Evolutionary conservation across 1,140 invertebrate genomes (phyloP), one percentile per base, ranked within the genome.

Genomic region (Cydia pomonella): DNA sequence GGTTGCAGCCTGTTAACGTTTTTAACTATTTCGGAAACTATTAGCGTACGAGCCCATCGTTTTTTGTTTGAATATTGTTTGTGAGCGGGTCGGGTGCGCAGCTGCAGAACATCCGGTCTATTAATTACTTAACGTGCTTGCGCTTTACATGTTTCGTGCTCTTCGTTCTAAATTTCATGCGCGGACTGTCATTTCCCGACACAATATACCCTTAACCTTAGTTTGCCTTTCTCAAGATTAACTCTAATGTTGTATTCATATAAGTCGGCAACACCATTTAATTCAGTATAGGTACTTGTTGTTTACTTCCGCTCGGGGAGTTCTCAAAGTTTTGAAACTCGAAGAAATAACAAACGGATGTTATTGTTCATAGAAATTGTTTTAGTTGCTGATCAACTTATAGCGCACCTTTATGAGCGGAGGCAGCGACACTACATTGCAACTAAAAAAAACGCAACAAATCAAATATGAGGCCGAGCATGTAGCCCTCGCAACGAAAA

Each of bases 31-130:
- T 38, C n/a, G 9, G 27, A 69, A 69, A 69, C 64, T 69, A 69
- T 33, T 69, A 33, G 64, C 64, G 64, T 69, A 12, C 29, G 64
- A 69, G 64, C 27, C 64, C 27, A 69, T 29, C 16, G 6, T 69
- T 69, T 69, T 69, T 69, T 69, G 64, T 72, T 50, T 63, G 72
- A 77, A 33, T 59, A 59, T 23, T 62, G 77, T 73, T 75, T 63
- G 72, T 71, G 66, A 73, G 72, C 33, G 72, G n/a, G 74, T 75
- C 72, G 77, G 78, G 66, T 74, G 79, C 83, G 82, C 84, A 86
- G 84, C 82, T 85, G 85, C 83, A 75, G n/a, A 47, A 75, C 77
- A 80, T 81, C 81, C 80, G 79, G 77, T 33, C 78, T 64, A 25
- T 18, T 69, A 69, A 69, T 27, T 66, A 66, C 27, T 33, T 29